Base-by-base conservation (phyloP, 2,888 invertebrate genomes). In the Stomorhina lunata region DNA sequence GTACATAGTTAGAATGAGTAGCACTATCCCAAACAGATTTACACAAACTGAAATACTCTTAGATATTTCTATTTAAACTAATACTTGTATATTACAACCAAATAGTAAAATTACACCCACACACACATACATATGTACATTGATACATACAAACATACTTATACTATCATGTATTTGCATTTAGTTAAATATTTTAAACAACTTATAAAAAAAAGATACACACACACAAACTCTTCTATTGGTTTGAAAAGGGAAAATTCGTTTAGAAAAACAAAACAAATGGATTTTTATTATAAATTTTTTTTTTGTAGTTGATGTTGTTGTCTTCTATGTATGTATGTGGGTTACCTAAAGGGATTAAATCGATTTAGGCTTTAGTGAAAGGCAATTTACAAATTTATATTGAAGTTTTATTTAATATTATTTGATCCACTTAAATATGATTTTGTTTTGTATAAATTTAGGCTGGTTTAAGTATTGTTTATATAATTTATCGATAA, bases 131-230 rank as follows among this genome's bases (percentile, higher is more conserved):
- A n/a, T n/a, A n/a, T n/a, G n/a, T n/a, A n/a, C n/a, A n/a, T n/a
- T n/a, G n/a, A 25, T 32, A 15, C 20, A 17, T 17, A 17, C n/a
- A n/a, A 2, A 15, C 32, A 55, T 53, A n/a, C n/a, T n/a, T n/a
- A n/a, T n/a, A n/a, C n/a, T n/a, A n/a, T n/a, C n/a, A n/a, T n/a
- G 15, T 45, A 34, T 57, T 59, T 53, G 59, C 37, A 43, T 77
- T 61, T 40, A 61, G 32, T 68, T 68, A 37, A 40, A 66, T 66
- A 59, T 25, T n/a, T 25, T 37, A 48, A 55, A 73, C 37, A 68
- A 40, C 15, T n/a, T 61, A 40, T 15, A 32, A 27, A 29, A 2
- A 12, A 9, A 57, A 55, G 29, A 34, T 20, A 37, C 12, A 59
- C 2, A 59, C 20, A 9, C 34, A 20, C 17, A 37, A 37, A 53